Evolutionary conservation across 2,888 invertebrate species (phyloP).

Genomic region (Azorinus chamasolen): DNA sequence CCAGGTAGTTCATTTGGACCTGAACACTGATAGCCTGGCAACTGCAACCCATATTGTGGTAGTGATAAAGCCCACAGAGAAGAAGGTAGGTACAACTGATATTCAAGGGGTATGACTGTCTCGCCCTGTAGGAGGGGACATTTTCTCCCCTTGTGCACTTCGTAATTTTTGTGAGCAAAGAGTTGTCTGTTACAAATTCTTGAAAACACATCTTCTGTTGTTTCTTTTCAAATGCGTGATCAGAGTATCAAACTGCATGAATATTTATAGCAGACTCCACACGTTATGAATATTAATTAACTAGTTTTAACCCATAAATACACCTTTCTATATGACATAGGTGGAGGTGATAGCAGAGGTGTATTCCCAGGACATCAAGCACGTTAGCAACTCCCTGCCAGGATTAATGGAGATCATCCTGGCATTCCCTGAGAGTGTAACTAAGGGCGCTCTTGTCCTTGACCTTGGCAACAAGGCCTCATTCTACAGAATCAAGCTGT

Average conservation of each 20-base stretch:
- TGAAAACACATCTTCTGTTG: too few relatives aligned
- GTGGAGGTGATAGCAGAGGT: slow-evolving; percentile 74
- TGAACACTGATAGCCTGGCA: slow-evolving; percentile 63
- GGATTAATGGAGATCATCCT: slow-evolving; percentile 73
- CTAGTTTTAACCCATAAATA: neutral
- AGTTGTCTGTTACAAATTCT: too few relatives aligned
- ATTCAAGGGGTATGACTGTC: slow-evolving; percentile 4
- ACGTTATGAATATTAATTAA: too few relatives aligned
- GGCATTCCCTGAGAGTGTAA: slow-evolving; percentile 76
- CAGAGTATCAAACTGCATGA: too few relatives aligned
- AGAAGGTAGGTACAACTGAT: slow-evolving; percentile 60
- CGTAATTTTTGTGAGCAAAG: too few relatives aligned
- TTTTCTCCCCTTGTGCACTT: too few relatives aligned
- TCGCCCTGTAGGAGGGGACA: neutral
- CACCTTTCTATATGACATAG: slow-evolving; percentile 41
- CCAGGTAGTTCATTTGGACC: slow-evolving; percentile 71
- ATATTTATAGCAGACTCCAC: neutral
- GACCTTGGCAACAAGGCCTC: slow-evolving; percentile 72
- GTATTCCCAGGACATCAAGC: slow-evolving; percentile 69
- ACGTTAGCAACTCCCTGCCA: slow-evolving; percentile 77
- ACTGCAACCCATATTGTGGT: slow-evolving; percentile 74
- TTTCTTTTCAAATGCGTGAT: too few relatives aligned
- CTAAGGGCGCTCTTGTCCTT: slow-evolving; percentile 73
- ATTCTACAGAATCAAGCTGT: slow-evolving; percentile 76
- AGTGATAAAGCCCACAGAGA: slow-evolving; percentile 67